Evolutionary conservation across 1,140 invertebrate species (phyloP), one percentile per base, ranked within the genome.

Genomic region (Eulimnadia texana): DNA sequence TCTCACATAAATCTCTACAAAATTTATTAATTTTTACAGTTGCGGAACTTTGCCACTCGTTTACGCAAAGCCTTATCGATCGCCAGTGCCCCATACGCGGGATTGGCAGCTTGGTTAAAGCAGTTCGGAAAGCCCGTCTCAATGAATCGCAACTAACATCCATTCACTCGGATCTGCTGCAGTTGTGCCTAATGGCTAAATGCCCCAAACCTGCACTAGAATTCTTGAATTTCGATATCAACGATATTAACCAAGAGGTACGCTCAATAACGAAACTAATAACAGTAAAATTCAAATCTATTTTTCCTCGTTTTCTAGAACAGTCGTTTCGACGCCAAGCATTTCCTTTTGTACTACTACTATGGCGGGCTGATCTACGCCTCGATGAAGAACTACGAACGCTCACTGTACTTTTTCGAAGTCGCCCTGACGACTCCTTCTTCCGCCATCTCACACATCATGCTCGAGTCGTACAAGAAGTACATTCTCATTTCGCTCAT

Each of bases 291-390:
- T 42, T n/a, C 20, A 56, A 27, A 50, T 22, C 27, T 61, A 23
- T 9, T 47, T 23, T 61, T 10, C 16, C 6, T 50, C 13, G 3
- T 20, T 58, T 68, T 66, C 23, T 74, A 85, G 75, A 83, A 83
- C 61, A 83, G 83, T 56, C 82, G 84, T 64, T 92, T 89, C 78
- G 90, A 95, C 72, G 82, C 88, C 1, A 93, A 93, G 78, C 85
- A 92, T 73, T 95, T 95, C 71, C 76, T 98, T 47, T 76, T 93
- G 0, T 98, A 94, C 72, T 97, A 91, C 71, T 98, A 98, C 73
- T 98, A 98, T 74, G 93, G 93, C 53, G 94, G 93, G 55, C 93
- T 97, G 88, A 93, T 96, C 66, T 96, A 94, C 69, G 83, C 90
- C 58, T 88, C 88, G 20, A 72, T 96, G 53, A 95, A 95, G 71